Base-by-base conservation (phyloP, 2,888 invertebrate genomes). In the Dendrolimus houi region DNA sequence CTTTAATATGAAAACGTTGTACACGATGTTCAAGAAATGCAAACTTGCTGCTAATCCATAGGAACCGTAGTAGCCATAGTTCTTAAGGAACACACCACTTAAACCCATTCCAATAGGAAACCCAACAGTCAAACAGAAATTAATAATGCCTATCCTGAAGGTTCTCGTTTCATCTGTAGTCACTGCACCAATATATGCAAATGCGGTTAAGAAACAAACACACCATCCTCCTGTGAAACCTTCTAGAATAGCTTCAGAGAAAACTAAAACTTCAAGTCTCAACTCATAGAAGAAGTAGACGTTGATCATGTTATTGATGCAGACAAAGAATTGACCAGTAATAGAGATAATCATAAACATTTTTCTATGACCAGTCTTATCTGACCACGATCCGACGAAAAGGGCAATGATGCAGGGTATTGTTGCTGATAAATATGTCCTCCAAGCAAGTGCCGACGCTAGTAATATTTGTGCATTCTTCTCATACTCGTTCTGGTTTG, bases 61-160 rank as follows among this genome's bases (percentile, higher is more conserved):
- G 10, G 95, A 93, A 1, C 96, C 96, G 71, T 96, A 96, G 75
- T 95, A 96, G 0, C 96, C 95, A 53, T 94, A 92, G 69, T 92
- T 90, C 75, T 90, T 92, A 58, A 93, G 71, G 53, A 97, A 80
- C 14, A 96, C 89, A 0, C 97, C 97, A 72, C 96, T 96, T 1
- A 95, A 76, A 0, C 96, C 95, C 87, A 96, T 94, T 0, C 98
- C 98, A n/a, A 97, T 92, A 0, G 97, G 97, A 56, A 97, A 95
- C 0, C 97, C 96, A 29, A 96, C 91, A 8, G 97, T 96, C 61
- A 96, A 92, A 82, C 96, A 95, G 10, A 97, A 94, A 79, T 96
- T 97, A 40, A 96, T 92, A 29, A 97, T 93, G 2, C 97, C 97
- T 71, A 98, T 94, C 57, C 97, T 89, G 54, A 95, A 90, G 0